Evolutionary conservation across 2,797 vertebrate genomes (phyloP), one percentile per base, ranked within the genome.

Genomic region (Steatocranus sp.): DNA sequence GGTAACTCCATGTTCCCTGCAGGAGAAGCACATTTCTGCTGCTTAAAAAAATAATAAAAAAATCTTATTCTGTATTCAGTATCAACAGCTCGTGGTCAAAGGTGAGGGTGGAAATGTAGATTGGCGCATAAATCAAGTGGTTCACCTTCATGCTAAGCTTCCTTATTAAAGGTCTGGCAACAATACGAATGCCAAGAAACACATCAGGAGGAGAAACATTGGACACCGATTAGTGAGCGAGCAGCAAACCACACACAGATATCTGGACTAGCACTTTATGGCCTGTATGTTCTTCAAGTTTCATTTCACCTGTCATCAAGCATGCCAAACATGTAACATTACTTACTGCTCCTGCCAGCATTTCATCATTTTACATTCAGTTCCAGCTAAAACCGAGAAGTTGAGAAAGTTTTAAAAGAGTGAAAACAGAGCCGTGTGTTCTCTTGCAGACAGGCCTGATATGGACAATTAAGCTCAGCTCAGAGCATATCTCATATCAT

Each of bases 1-100:
- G n/a, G 58, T 63, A 8, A 38, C 11, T n/a, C 18, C 32, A 2
- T 8, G 32, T 20, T 20, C 11, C 58, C 58, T 63, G 11, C n/a
- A 38, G 58, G 34, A 63, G 34, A 63, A 63, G 58, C 34, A 36
- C 58, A 23, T 63, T 6, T 63, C 54, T 6, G 15, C 27, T 11
- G 27, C 15, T 58, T 58, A 17, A 30, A 17, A 51, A 23, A 1
- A 4, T 0, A 27, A 11, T 18, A 0, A 25, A 53, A 5, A 1
- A 1, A 58, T 56, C 5, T 30, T 6, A 30, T 34, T 11, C 30
- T 34, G 27, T 61, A 0, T 32, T 61, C 17, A 61, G 56, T 11
- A 61, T 30, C 56, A 61, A 11, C 54, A 32, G 27, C 54, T 58
- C 32, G 54, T 4, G 15, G 27, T 30, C 25, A 54, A 54, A 54